Conservation (phyloP, 64 coral and sea anemone species). For the Porites lutea region DNA sequence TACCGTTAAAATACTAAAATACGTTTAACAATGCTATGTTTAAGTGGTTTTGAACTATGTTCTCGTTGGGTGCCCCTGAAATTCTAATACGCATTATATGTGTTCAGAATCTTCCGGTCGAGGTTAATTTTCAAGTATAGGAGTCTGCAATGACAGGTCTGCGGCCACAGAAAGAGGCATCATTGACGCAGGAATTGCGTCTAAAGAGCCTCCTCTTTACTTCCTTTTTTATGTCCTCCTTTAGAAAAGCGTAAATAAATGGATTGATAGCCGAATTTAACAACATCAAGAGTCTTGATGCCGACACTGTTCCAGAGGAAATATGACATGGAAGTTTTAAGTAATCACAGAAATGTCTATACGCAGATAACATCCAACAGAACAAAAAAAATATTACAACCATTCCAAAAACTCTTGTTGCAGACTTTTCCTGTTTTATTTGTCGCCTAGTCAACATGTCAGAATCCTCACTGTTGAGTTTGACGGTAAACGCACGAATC, state of each 20-base stretch:
- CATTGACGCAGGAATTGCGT: not conserved
- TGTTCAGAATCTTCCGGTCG: not conserved
- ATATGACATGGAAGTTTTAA: not conserved
- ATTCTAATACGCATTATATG: not conserved
- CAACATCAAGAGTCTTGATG: slow-evolving; percentile 2
- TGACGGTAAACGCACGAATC: not conserved
- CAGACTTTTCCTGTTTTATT: not conserved
- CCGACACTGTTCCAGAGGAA: not conserved
- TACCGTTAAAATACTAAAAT: too few relatives aligned
- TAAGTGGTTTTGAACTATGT: too few relatives aligned
- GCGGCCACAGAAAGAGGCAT: not conserved
- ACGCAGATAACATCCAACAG: slow-evolving; percentile 19
- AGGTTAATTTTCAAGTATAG: not conserved
- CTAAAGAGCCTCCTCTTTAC: not conserved
- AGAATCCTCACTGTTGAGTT: not conserved
- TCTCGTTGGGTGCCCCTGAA: too few relatives aligned
- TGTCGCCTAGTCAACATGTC: not conserved
- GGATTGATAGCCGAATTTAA: slow-evolving; percentile 26
- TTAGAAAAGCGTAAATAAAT: slow-evolving; percentile 32
- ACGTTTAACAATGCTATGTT: too few relatives aligned
- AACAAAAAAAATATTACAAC: slow-evolving; percentile 40
- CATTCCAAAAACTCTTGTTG: slow-evolving; percentile 34
- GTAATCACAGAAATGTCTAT: slow-evolving; percentile 26
- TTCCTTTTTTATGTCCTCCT: slow-evolving; percentile 43
- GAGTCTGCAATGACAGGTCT: not conserved